Base-by-base conservation (phyloP, 2,888 invertebrate species). In the Cosmia trapezina region DNA sequence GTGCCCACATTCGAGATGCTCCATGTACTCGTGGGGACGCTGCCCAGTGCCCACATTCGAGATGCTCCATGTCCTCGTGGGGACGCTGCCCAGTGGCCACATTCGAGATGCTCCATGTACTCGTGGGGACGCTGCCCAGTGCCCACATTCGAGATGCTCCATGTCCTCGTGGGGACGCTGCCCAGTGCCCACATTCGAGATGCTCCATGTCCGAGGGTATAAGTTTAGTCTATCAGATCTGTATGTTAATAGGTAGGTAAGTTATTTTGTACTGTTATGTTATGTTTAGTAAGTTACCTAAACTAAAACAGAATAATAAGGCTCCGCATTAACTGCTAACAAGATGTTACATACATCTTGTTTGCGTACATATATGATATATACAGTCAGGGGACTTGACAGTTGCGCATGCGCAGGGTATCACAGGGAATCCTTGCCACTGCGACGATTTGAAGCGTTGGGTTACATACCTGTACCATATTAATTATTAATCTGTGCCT, bases 231-330 rank as follows among this genome's bases (percentile, higher is more conserved):
- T 28, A 41, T 14, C 28, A 43, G 6, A 43, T 17, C 33, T 11
- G 70, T 22, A 12, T 19, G 5, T 51, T 43, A 49, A 4, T 37
- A 37, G 37, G 1, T 37, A 37, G 37, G 1, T 19, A 22, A 60
- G 28, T 43, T 59, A 22, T 43, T n/a, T 37, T 37, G 8, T 67
- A 43, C 7, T 51, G n/a, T n/a, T 19, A 6, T n/a, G 7, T 33
- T 19, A 61, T 61, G 17, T 61, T 45, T 28, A 43, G 61, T 61
- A 22, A 43, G 61, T 61, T n/a, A n/a, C n/a, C n/a, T n/a, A 22
- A 62, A n/a, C 5, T 22, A 14, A 33, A n/a, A 14, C 17, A 2
- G 33, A 49, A 19, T 57, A 57, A n/a, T 43, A 33, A 4, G 17
- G 12, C 12, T 9, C 9, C 17, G 33, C 53, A 19, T 19, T 45